Evolutionary conservation across 2,888 invertebrate species (phyloP), one percentile per base, ranked within the genome.

Genomic region (Synergus laeviventris): DNA sequence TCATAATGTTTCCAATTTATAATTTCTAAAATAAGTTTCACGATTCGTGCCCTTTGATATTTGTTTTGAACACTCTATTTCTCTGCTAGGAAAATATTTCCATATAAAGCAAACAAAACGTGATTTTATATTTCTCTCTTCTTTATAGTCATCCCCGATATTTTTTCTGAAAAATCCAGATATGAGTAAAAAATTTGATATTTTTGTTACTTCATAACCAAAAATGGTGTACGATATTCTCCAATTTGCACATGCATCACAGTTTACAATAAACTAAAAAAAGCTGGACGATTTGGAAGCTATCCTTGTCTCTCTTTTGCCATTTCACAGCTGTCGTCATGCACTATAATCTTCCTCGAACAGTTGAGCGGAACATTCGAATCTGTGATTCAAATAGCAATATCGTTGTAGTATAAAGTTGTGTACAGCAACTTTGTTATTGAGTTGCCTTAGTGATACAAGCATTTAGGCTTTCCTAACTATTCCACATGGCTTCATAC

Each of bases 351-450:
- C 42, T 66, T 45, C 5, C 14, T 16, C 2, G 21, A 66, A 70
- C 36, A 70, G 49, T 70, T 45, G 70, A 49, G 49, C 31, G n/a
- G n/a, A 49, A 70, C 70, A 70, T 70, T 70, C 36, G n/a, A 70
- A 70, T 70, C 70, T 70, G 70, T 9, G 70, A 70, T 70, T 70
- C 70, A 70, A 70, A 70, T 70, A 49, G 49, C 49, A 49, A 70
- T 49, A 31, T 24, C 45, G 66, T 49, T 31, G 45, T 31, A 49
- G 70, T n/a, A 64, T 21, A 64, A 64, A 64, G 31, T 24, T 59
- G 21, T 9, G 24, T 49, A 49, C n/a, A 24, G 16, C 16, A 66
- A 24, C 45, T 66, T 2, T 14, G 11, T n/a, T 49, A 49, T 49
- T 31, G 45, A n/a, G 18, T 66, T 31, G 16, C 31, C 45, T 49